Evolutionary conservation across 2,888 invertebrate genomes (phyloP).

Genomic region (Leptothorax acervorum): DNA sequence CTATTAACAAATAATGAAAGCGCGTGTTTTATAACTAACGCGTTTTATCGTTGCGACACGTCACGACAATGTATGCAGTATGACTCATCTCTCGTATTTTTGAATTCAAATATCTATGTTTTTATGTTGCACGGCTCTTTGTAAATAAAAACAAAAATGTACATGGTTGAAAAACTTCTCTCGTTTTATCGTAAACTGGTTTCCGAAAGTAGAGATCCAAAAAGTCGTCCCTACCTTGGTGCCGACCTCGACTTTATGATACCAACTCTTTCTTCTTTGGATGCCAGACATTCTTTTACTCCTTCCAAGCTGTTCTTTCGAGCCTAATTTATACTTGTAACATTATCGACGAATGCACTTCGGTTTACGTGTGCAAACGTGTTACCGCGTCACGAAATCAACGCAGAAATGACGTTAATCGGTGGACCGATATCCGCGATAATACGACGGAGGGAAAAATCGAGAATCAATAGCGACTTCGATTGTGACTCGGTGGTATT

Average conservation of each 20-base stretch:
- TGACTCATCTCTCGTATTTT: background rate
- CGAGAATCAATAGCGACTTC: background rate
- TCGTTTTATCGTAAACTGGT: background rate
- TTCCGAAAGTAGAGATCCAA: conserved; percentile 6
- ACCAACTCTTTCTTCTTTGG: conserved; percentile 75
- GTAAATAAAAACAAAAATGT: background rate
- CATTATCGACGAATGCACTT: background rate
- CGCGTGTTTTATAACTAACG: background rate
- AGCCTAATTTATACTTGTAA: background rate
- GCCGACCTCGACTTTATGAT: conserved; percentile 73
- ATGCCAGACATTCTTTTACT: conserved; percentile 69
- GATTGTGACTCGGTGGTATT: background rate
- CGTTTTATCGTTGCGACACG: background rate
- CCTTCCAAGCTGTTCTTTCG: background rate
- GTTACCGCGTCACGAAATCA: background rate
- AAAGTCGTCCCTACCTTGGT: conserved; percentile 67
- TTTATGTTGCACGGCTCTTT: background rate
- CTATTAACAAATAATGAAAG: background rate
- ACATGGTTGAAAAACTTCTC: background rate
- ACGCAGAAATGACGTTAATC: background rate
- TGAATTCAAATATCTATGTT: background rate
- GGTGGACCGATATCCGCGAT: background rate
- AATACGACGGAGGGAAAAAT: background rate
- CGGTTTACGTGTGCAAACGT: background rate
- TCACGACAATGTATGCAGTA: background rate